Conservation (phyloP, 2,888 invertebrate genomes). For the Mythimna pallens region DNA sequence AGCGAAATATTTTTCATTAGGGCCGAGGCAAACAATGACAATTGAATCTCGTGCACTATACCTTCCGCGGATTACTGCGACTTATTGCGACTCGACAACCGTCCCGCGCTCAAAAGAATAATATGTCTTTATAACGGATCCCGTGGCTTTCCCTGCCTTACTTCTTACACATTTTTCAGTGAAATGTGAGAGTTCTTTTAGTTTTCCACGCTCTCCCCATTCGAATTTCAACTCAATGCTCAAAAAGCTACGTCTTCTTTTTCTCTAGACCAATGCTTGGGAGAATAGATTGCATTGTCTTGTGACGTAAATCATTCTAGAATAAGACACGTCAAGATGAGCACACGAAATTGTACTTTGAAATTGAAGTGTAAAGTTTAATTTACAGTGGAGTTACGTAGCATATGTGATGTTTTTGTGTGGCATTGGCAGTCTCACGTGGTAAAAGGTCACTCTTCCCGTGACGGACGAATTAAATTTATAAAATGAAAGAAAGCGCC, state of each 20-base stretch:
- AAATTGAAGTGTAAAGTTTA: conserved; percentile 58
- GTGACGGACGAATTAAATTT: conserved; percentile 82
- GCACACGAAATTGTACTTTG: conserved; percentile 69
- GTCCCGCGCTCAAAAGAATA: conserved; percentile 88
- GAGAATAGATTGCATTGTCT: conserved; percentile 89
- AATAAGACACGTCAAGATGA: conserved; percentile 75
- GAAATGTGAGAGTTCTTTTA: conserved; percentile 86
- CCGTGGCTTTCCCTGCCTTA: conserved; percentile 82
- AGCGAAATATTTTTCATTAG: conserved; percentile 89
- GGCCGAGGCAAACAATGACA: conserved; percentile 81
- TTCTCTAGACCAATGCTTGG: conserved; percentile 56
- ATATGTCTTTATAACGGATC: conserved; percentile 87
- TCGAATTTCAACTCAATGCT: conserved; percentile 67
- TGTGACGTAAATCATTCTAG: conserved; percentile 84
- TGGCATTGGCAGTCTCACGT: conserved; percentile 73
- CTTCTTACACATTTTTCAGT: conserved; percentile 89
- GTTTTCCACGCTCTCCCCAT: conserved; percentile 64
- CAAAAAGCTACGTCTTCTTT: conserved; percentile 54
- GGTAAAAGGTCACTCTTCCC: conserved; percentile 81
- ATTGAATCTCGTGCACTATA: conserved; percentile 83
- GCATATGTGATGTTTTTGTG: conserved; percentile 63
- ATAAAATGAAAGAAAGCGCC: conserved; percentile 68
- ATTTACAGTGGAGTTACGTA: conserved; percentile 50
- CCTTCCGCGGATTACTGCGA: conserved; percentile 87
- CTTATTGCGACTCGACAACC: conserved; percentile 85